phyloP scores from a whole-genome alignment of 2,113 vertebrate species.

The Notothenia coriiceps region DNA sequence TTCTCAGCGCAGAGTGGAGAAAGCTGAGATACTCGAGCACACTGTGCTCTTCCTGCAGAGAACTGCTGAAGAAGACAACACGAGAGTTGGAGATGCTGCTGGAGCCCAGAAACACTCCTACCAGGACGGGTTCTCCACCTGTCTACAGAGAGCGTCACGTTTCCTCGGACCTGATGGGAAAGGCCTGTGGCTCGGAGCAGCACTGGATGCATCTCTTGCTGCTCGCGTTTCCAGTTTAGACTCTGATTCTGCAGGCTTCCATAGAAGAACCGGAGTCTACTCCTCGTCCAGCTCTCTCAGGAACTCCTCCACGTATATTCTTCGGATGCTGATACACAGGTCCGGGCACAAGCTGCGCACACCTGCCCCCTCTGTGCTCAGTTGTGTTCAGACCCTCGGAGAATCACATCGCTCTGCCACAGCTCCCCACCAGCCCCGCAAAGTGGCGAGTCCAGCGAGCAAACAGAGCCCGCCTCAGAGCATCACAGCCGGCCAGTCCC shows the following conservation, averaged over 20 bases:
- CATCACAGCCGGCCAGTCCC: background rate
- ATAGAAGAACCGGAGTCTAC: background rate
- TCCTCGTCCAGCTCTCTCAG: constrained; percentile 14
- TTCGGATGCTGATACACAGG: constrained; percentile 15
- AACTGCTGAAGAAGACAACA: background rate
- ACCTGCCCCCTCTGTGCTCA: background rate
- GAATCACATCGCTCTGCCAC: background rate
- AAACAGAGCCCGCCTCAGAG: constrained; percentile 29
- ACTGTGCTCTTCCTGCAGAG: constrained; percentile 80
- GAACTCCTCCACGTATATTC: constrained; percentile 25
- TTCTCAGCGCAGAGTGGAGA: constrained; percentile 86
- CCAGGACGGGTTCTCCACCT: constrained; percentile 77
- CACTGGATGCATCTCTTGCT: constrained; percentile 27
- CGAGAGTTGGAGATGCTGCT: background rate
- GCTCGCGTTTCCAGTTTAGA: constrained; percentile 12
- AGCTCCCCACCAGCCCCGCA: background rate
- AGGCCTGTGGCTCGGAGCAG: constrained; percentile 44
- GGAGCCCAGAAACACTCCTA: constrained; percentile 48
- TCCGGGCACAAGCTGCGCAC: constrained; percentile 9
- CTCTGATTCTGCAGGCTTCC: background rate
- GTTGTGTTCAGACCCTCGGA: background rate
- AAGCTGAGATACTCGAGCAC: constrained; percentile 89
- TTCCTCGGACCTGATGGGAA: constrained; percentile 73
- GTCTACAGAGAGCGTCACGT: constrained; percentile 68
- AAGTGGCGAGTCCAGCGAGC: background rate